phyloP scores from a whole-genome alignment of 2,888 invertebrate genomes.

The Myathropa florea region DNA sequence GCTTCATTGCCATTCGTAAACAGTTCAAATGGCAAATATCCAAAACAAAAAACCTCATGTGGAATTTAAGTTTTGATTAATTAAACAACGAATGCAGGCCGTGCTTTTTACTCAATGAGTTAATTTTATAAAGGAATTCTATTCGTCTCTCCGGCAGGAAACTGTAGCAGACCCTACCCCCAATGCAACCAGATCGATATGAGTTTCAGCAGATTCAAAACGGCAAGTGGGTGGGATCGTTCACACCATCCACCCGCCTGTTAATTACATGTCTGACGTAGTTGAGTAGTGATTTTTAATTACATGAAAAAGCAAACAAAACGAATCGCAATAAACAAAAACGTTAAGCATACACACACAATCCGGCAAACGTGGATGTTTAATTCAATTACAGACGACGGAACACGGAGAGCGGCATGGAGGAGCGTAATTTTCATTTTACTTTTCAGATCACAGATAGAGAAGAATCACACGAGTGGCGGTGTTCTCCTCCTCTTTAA shows the following conservation, averaged over 20 bases:
- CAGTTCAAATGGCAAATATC: background rate
- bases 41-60: background rate
- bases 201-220: background rate
- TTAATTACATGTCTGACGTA: conserved; percentile 42
- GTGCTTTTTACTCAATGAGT: background rate
- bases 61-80: background rate
- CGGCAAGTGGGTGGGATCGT: background rate
- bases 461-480: too few relatives aligned
- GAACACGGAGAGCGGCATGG: background rate
- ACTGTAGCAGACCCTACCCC: background rate
- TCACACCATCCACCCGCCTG: background rate
- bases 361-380: background rate
- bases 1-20: background rate
- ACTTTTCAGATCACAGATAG: too few relatives aligned
- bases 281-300: conserved; percentile 39
- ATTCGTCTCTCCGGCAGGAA: background rate
- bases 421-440: conserved; percentile 33
- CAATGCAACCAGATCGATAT: background rate
- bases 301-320: conserved; percentile 42
- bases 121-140: background rate
- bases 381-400: conserved; percentile 38
- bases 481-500: too few relatives aligned
- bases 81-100: background rate
- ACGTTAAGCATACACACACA: conserved; percentile 20
- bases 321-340: conserved; percentile 50